Percentiles rank a stretch among this genome's conserved stretches.
phyloP scores from a whole-genome alignment of 1,140 invertebrate species.

The Dinoponera quadriceps region DNA sequence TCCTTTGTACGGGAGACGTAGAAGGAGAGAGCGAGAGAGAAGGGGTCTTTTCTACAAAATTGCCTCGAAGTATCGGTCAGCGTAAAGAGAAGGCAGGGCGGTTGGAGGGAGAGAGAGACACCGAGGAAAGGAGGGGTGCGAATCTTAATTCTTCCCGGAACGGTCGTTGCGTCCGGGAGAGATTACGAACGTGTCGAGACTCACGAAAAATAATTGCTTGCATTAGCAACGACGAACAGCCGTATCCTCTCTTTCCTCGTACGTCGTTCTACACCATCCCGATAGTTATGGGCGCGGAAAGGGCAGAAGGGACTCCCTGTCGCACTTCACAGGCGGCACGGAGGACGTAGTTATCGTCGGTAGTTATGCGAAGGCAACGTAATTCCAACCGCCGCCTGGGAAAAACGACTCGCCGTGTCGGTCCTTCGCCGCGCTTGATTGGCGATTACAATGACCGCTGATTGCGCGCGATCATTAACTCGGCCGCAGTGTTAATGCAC shows the following conservation, averaged over 20 bases:
- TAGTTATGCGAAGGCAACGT: not conserved
- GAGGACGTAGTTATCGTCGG: conserved; percentile 7
- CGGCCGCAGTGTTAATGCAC: not conserved
- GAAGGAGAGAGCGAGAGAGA: too few relatives aligned
- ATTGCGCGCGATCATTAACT: not conserved
- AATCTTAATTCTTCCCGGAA: conserved; percentile 46
- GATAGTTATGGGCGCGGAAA: not conserved
- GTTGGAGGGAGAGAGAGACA: not conserved
- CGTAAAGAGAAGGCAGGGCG: not conserved
- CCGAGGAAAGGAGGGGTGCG: not conserved
- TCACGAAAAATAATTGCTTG: conserved; percentile 42
- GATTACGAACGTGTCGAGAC: conserved; percentile 24
- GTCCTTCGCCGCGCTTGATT: too few relatives aligned
- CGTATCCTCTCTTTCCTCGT: not conserved
- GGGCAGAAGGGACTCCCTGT: not conserved
- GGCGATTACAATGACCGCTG: not conserved
- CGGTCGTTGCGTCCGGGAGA: conserved; percentile 17
- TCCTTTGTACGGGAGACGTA: not conserved
- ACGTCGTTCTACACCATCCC: not conserved
- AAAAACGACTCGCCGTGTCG: not conserved
- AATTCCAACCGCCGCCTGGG: not conserved
- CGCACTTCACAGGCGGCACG: not conserved
- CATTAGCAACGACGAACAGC: conserved; percentile 8
- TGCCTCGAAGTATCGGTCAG: not conserved
- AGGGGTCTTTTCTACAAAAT: conserved; percentile 13